A percentile compares a stretch with the other conserved stretches of the same genome.
These are phyloP conservation scores for Cerastis leucographa DNA, from an alignment of 2,888 invertebrate genomes.

Conservation along the genomic window DNA sequence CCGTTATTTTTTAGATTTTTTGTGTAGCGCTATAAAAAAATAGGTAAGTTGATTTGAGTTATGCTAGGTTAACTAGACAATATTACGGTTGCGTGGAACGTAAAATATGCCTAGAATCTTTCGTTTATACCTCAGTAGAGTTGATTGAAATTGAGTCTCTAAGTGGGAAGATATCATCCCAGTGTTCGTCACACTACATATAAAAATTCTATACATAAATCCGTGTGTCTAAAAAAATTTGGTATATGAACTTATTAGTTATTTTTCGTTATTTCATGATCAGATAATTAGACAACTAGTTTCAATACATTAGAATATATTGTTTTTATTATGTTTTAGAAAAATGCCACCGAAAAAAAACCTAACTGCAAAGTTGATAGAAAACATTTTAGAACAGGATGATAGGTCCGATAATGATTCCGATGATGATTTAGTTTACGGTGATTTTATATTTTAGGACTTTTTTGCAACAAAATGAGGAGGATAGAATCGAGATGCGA, in stretches of 20 bases:
- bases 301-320: conserved; percentile 12
- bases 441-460: conserved; percentile 23
- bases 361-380: conserved; percentile 21
- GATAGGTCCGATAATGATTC: conserved; percentile 25
- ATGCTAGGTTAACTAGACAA: conserved; percentile 23
- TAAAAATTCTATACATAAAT: conserved; percentile 15
- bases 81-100: conserved; percentile 24
- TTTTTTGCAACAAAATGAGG: conserved; percentile 18
- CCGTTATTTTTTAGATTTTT: conserved; percentile 6
- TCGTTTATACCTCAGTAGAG: conserved; percentile 20
- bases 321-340: conserved; percentile 14
- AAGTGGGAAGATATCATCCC: conserved; percentile 34
- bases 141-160: conserved; percentile 30
- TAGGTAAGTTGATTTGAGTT: conserved; percentile 24
- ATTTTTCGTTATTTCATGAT: conserved; percentile 9
- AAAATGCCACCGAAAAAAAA: conserved; percentile 17
- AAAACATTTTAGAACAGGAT: conserved; percentile 23
- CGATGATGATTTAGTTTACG: conserved; percentile 28
- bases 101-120: conserved; percentile 28
- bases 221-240: conserved; percentile 4
- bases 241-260: not conserved
- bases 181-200: conserved; percentile 26
- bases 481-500: conserved; percentile 19
- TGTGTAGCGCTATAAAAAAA: conserved; percentile 26
- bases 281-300: conserved; percentile 24